A percentile compares a stretch with the other conserved stretches of the same genome.
These are phyloP conservation scores for Monoplex corrugatus DNA, from an alignment of 2,888 invertebrate species.

Conservation along the genomic window DNA sequence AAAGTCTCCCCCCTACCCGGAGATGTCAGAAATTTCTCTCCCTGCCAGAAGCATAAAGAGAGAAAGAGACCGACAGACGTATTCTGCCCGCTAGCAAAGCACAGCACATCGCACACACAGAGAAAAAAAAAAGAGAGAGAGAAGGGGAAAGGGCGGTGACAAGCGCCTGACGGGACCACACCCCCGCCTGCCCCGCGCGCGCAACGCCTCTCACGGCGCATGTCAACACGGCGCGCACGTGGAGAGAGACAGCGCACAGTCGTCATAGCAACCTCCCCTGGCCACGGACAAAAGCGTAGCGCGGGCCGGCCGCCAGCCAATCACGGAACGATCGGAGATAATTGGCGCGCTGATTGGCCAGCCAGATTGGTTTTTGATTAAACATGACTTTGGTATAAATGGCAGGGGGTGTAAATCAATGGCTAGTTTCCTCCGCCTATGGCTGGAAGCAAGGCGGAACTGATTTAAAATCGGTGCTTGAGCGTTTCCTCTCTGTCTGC, in stretches of 20 bases:
- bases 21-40: not conserved
- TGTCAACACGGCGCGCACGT: conserved; percentile 46
- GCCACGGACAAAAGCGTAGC: conserved; percentile 39
- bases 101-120: not conserved
- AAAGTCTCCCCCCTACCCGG: too few relatives aligned
- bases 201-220: not conserved
- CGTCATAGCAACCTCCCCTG: conserved; percentile 45
- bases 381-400: conserved; percentile 67
- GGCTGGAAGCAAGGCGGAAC: conserved; percentile 71
- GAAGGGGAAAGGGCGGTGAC: not conserved
- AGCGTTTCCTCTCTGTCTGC: conserved; percentile 73
- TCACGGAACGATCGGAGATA: conserved; percentile 46
- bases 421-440: conserved; percentile 70
- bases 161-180: not conserved
- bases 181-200: conserved; percentile 17
- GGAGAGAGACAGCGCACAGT: conserved; percentile 28
- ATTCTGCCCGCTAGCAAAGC: not conserved
- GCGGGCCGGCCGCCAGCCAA: conserved; percentile 51
- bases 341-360: conserved; percentile 57
- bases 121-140: not conserved
- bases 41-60: not conserved
- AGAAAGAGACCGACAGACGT: not conserved
- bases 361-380: conserved; percentile 56
- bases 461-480: conserved; percentile 74
- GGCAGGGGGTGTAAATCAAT: conserved; percentile 73